Conservation (phyloP, 2,113 vertebrate genomes). For the Protomyctophum bolini region DNA sequence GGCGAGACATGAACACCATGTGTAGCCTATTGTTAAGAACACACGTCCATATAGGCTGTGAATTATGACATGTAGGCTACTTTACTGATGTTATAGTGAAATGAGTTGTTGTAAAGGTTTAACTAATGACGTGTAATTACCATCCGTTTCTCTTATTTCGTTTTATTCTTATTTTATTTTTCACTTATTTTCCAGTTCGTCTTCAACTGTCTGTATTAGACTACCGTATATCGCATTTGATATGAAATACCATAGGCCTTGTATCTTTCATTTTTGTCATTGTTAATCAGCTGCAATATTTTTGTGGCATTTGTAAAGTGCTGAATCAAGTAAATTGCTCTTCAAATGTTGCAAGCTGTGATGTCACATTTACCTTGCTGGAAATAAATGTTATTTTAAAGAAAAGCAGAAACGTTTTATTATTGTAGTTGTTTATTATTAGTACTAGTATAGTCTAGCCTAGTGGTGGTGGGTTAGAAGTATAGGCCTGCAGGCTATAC, state of each 20-base stretch:
- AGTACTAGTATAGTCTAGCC: background rate
- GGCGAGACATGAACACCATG: constrained; percentile 17
- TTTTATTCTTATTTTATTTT: constrained; percentile 60
- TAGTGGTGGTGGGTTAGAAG: background rate
- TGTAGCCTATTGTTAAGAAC: constrained; percentile 2
- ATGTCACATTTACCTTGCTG: constrained; percentile 87
- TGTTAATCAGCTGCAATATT: constrained; percentile 71
- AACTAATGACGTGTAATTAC: constrained; percentile 77
- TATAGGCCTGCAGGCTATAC: no score
- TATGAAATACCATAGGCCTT: constrained; percentile 74
- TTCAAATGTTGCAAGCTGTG: constrained; percentile 83
- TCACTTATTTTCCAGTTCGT: constrained; percentile 54
- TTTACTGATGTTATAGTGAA: constrained; percentile 73
- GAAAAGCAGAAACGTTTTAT: constrained; percentile 26
- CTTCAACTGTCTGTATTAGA: constrained; percentile 69
- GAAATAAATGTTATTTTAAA: constrained; percentile 99
- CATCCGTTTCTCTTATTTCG: constrained; percentile 49
- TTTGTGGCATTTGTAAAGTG: constrained; percentile 74
- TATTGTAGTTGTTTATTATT: constrained; percentile 9
- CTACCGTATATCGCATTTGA: constrained; percentile 78
- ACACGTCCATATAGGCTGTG: constrained; percentile 8
- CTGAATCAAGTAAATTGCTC: constrained; percentile 77
- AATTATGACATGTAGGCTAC: constrained; percentile 83
- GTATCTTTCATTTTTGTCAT: constrained; percentile 78
- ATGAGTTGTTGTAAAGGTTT: constrained; percentile 77